These are phyloP conservation scores for Diachrysia chrysitis DNA, from an alignment of 2,888 invertebrate genomes.

Conservation along the genomic window DNA sequence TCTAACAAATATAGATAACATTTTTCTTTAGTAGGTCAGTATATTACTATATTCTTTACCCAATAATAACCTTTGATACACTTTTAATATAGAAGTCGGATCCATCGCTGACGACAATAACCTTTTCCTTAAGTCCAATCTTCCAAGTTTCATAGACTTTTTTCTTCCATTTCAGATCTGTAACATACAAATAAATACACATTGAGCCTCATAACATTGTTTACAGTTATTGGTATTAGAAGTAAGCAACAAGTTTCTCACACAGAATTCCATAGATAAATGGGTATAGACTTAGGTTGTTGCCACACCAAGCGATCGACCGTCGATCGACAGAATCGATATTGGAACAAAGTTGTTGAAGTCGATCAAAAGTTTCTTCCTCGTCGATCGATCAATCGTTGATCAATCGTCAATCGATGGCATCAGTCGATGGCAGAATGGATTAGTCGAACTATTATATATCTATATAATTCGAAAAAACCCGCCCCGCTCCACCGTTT, in stretches of 20 bases:
- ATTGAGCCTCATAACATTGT: constrained; percentile 9
- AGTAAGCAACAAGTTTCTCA: constrained; percentile 19
- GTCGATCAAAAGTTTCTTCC: not conserved
- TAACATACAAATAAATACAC: not conserved
- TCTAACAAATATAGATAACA: too few species aligned
- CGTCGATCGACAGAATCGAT: not conserved
- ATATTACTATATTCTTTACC: not conserved
- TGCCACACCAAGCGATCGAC: not conserved
- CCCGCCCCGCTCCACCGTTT: too few species aligned
- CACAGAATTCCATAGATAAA: not conserved
- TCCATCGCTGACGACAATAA: constrained; percentile 1
- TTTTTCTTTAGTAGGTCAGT: not conserved
- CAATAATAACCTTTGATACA: not conserved
- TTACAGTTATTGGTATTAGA: constrained; percentile 9
- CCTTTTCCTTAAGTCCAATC: not conserved
- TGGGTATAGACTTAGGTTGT: not conserved
- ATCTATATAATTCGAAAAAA: too few species aligned
- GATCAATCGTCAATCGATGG: not conserved
- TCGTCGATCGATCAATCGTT: not conserved
- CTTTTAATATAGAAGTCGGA: constrained; percentile 1
- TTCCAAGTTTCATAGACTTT: not conserved
- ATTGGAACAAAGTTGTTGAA: not conserved
- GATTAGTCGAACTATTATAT: too few species aligned
- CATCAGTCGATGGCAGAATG: too few species aligned
- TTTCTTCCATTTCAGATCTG: not conserved